These are phyloP conservation scores for Nipponacmea schrenckii DNA, from an alignment of 2,888 invertebrate species.

Conservation along the genomic window DNA sequence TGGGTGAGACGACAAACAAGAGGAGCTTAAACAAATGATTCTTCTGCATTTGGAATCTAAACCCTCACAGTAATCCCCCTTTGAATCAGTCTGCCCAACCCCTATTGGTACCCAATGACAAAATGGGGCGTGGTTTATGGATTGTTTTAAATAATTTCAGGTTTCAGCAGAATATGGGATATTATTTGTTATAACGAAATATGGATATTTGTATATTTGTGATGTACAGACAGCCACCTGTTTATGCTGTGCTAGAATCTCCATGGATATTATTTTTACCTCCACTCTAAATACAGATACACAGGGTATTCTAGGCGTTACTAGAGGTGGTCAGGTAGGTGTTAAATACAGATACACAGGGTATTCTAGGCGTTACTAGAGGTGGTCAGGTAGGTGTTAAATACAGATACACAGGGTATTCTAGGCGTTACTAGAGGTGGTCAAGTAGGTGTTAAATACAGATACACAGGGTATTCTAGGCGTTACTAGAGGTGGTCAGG, in stretches of 20 bases:
- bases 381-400: constrained; percentile 57
- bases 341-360: constrained; percentile 58
- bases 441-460: constrained; percentile 57
- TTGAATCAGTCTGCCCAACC: too few species aligned
- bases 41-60: too few species aligned
- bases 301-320: constrained; percentile 58
- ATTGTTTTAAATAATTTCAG: constrained; percentile 40
- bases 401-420: constrained; percentile 57
- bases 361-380: constrained; percentile 56
- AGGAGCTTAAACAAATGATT: too few species aligned
- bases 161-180: constrained; percentile 64
- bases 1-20: too few species aligned
- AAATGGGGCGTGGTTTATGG: too few species aligned
- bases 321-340: constrained; percentile 54
- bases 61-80: too few species aligned
- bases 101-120: too few species aligned
- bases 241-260: constrained; percentile 60
- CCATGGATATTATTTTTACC: constrained; percentile 62
- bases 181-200: constrained; percentile 67
- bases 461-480: constrained; percentile 58
- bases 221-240: constrained; percentile 66
- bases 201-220: constrained; percentile 66
- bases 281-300: constrained; percentile 60
- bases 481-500: constrained; percentile 57
- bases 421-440: constrained; percentile 56